Percentiles rank a stretch among this genome's conserved stretches.
Conservation (phyloP, 92 coral and sea anemone genomes). For the Hydrozoanthus gracilis region DNA sequence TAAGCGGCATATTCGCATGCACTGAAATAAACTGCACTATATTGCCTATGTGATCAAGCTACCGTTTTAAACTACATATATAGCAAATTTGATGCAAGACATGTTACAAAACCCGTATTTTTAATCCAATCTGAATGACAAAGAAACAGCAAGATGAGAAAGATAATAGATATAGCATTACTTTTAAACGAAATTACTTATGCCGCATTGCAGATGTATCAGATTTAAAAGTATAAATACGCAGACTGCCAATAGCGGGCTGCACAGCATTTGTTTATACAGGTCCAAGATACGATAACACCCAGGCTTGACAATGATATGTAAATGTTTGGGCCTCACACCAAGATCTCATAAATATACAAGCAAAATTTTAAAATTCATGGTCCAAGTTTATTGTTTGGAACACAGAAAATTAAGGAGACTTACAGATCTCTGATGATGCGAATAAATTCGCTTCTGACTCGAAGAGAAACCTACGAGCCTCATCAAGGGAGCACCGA, state of each 20-base stretch:
- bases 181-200: slow-evolving; percentile 25
- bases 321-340: slow-evolving; percentile 51
- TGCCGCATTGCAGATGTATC: slow-evolving; percentile 39
- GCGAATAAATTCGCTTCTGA: background rate
- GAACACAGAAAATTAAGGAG: slow-evolving; percentile 45
- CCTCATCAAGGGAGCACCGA: background rate
- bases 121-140: slow-evolving; percentile 28
- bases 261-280: slow-evolving; percentile 22
- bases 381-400: slow-evolving; percentile 60
- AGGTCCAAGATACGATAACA: slow-evolving; percentile 49
- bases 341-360: slow-evolving; percentile 58
- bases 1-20: too few relatives aligned
- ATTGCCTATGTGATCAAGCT: background rate
- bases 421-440: slow-evolving; percentile 22
- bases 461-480: background rate
- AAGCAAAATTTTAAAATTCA: slow-evolving; percentile 72
- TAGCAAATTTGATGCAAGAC: background rate
- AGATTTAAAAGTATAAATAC: slow-evolving; percentile 36
- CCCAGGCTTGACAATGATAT: slow-evolving; percentile 42
- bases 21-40: background rate
- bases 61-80: background rate
- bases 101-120: slow-evolving; percentile 11
- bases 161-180: slow-evolving; percentile 21
- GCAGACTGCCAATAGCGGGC: slow-evolving; percentile 35
- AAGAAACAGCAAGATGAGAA: background rate